Evolutionary conservation across 2,113 vertebrate genomes (phyloP).

Genomic region (Psophia crepitans): DNA sequence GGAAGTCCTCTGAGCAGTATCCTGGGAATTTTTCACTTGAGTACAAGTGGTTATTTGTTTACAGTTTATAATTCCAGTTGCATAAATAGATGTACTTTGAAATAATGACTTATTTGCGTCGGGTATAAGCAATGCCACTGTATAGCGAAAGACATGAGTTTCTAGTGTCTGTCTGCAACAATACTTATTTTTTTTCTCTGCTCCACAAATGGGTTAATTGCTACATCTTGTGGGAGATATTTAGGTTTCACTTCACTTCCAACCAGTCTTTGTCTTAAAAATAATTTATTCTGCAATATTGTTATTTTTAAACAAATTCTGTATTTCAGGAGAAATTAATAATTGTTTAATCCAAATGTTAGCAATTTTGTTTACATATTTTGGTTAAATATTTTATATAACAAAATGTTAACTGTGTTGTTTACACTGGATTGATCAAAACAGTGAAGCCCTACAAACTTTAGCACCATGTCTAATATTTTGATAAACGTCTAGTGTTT

Average conservation of each 20-base stretch:
- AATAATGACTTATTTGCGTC: not conserved
- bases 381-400: not conserved
- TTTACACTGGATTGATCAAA: not conserved
- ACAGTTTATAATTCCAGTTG: not conserved
- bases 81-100: not conserved
- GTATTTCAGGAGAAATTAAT: not conserved
- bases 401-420: not conserved
- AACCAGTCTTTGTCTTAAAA: not conserved
- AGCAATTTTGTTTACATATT: not conserved
- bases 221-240: not conserved
- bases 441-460: not conserved
- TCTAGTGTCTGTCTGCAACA: not conserved
- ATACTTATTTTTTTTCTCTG: not conserved
- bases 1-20: not conserved
- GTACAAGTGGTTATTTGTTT: not conserved
- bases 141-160: not conserved
- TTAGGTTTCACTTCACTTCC: not conserved
- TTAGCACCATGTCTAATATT: rapidly evolving
- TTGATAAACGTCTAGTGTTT: not conserved
- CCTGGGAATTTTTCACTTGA: not conserved
- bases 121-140: not conserved
- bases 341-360: not conserved
- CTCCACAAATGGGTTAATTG: not conserved
- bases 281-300: not conserved
- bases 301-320: not conserved